These are phyloP conservation scores for Ondatra zibethicus DNA, from an alignment of 2,113 vertebrate species.

Conservation along the genomic window DNA sequence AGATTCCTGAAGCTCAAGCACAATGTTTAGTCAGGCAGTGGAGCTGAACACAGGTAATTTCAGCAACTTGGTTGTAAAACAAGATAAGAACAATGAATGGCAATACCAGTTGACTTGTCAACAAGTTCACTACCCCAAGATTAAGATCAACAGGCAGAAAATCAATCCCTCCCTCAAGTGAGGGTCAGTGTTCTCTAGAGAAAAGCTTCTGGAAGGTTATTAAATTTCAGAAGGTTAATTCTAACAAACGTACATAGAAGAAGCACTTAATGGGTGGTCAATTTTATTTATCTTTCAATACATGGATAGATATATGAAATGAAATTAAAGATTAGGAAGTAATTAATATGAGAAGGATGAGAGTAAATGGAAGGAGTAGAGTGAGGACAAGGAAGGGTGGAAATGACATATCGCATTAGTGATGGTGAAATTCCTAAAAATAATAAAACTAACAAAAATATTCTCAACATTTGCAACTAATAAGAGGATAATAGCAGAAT, in stretches of 20 bases:
- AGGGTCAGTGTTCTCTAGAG: not conserved
- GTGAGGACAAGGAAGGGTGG: not conserved
- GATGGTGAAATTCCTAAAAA: not conserved
- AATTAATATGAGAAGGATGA: not conserved
- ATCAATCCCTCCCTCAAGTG: not conserved
- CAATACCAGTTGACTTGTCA: not conserved
- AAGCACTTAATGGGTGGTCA: not conserved
- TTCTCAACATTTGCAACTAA: not conserved
- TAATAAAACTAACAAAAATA: not conserved
- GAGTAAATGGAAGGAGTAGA: not conserved
- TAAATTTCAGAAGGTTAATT: not conserved
- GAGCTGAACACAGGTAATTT: not conserved
- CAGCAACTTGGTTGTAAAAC: not conserved
- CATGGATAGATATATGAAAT: not conserved
- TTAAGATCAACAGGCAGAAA: not conserved
- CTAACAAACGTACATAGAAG: not conserved
- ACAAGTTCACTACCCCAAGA: accelerated
- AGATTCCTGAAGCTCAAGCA: not conserved
- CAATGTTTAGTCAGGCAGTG: not conserved
- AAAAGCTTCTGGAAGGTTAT: not conserved
- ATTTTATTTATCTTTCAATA: not conserved
- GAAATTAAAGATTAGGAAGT: not conserved
- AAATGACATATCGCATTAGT: not conserved
- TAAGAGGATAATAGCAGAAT: not conserved
- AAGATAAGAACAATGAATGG: not conserved